Evolutionary conservation across 2,797 vertebrate genomes (phyloP).

Genomic region (Loriculus beryllinus): DNA sequence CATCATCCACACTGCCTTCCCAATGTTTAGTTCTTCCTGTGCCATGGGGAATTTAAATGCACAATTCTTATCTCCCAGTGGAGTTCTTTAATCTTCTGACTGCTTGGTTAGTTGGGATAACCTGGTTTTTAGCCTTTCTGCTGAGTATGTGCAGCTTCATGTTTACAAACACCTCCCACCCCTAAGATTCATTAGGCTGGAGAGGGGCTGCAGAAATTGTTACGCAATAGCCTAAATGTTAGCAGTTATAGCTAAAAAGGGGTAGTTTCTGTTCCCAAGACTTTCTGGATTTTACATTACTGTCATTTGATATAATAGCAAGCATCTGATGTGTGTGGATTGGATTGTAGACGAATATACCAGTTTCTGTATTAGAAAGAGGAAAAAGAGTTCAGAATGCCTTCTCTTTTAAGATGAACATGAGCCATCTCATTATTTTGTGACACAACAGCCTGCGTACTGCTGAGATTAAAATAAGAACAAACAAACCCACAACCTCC

Average conservation of each 20-base stretch:
- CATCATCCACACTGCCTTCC: not conserved
- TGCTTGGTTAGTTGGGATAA: not conserved
- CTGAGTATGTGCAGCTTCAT: not conserved
- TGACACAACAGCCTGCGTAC: not conserved
- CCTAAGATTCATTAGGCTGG: not conserved
- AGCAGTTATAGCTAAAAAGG: not conserved
- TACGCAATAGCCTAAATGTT: not conserved
- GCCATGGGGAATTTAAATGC: not conserved
- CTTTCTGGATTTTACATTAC: not conserved
- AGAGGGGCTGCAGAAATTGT: not conserved
- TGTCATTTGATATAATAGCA: not conserved
- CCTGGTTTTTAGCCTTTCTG: not conserved
- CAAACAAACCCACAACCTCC: not conserved
- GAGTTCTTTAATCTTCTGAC: not conserved
- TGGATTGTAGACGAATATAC: not conserved
- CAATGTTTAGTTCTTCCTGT: not conserved
- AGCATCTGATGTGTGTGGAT: not conserved
- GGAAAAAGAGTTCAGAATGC: not conserved
- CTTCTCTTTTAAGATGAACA: not conserved
- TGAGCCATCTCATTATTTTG: not conserved
- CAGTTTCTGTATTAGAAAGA: not conserved
- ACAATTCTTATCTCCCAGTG: not conserved
- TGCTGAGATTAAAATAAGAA: conserved; percentile 4
- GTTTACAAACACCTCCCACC: not conserved
- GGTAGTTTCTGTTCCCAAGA: not conserved